These are phyloP conservation scores for Lepus americanus DNA, from an alignment of 2,113 vertebrate species.

Conservation along the genomic window DNA sequence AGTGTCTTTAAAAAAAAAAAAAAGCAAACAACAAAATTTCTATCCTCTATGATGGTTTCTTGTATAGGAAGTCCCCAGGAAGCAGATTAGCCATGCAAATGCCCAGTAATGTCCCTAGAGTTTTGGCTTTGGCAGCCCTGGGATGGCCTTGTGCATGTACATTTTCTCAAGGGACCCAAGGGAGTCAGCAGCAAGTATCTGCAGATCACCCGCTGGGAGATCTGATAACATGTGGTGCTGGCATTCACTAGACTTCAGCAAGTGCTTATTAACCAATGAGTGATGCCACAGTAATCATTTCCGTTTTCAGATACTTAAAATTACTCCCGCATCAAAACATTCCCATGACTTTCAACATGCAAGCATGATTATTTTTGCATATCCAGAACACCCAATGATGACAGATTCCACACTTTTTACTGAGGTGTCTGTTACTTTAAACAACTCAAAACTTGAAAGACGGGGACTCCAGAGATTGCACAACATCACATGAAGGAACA, in stretches of 20 bases:
- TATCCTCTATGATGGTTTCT: accelerated
- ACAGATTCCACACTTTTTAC: not conserved
- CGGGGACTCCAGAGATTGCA: accelerated
- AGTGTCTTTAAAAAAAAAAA: not conserved
- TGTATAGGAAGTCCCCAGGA: not conserved
- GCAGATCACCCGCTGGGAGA: not conserved
- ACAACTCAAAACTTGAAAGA: not conserved
- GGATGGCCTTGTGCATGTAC: accelerated
- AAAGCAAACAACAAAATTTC: not conserved
- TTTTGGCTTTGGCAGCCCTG: accelerated
- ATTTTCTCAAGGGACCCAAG: not conserved
- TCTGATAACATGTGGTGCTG: accelerated
- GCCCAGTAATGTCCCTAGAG: not conserved
- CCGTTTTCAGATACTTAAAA: not conserved
- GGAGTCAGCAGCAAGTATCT: not conserved
- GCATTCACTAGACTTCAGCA: not conserved
- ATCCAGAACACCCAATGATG: not conserved
- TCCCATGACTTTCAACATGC: not conserved
- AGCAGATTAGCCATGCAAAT: not conserved
- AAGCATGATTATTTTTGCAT: not conserved
- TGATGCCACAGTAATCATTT: not conserved
- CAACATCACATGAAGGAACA: accelerated
- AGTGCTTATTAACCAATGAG: not conserved
- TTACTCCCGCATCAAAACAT: not conserved
- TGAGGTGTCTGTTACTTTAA: not conserved